A percentile compares a stretch with the other conserved stretches of the same genome.
Conservation (phyloP, 2,888 invertebrate species). For the Hirtodrosophila histrioides region DNA sequence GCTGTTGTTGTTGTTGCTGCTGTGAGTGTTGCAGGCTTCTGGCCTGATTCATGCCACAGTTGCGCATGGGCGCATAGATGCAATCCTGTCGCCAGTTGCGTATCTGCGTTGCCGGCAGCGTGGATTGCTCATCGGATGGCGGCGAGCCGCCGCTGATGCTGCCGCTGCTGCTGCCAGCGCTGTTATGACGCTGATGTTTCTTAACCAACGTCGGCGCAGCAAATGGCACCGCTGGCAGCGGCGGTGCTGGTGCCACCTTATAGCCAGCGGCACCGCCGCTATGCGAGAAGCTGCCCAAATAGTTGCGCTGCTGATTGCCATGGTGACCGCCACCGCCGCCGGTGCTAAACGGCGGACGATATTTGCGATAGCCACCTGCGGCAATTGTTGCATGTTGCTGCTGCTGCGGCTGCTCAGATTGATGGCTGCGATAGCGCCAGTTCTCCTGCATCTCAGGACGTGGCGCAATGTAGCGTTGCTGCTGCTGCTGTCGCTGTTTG, state of each 20-base stretch:
- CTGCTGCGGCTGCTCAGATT: constrained; percentile 64
- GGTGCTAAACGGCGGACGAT: constrained; percentile 68
- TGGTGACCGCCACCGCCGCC: constrained; percentile 66
- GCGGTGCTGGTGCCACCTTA: constrained; percentile 40
- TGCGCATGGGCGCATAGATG: constrained; percentile 76
- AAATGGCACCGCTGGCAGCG: constrained; percentile 47
- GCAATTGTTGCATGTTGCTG: background rate
- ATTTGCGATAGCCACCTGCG: constrained; percentile 61
- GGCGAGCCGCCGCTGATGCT: constrained; percentile 74
- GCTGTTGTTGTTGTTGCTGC: constrained; percentile 53
- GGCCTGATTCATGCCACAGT: constrained; percentile 65
- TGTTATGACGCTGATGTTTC: constrained; percentile 52
- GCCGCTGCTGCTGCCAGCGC: constrained; percentile 61
- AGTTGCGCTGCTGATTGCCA: constrained; percentile 75
- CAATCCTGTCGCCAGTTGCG: constrained; percentile 84
- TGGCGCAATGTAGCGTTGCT: constrained; percentile 53
- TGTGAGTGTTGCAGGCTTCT: constrained; percentile 46
- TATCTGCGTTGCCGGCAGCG: constrained; percentile 63
- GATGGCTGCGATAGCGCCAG: constrained; percentile 82
- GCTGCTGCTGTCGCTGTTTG: constrained; percentile 64
- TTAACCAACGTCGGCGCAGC: constrained; percentile 36
- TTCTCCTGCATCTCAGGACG: constrained; percentile 70
- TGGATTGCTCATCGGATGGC: constrained; percentile 75
- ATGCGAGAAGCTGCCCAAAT: constrained; percentile 80
- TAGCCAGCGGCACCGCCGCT: constrained; percentile 74